A percentile compares a stretch with the other conserved stretches of the same genome.
These are phyloP conservation scores for Philopedon plagiatum DNA, from an alignment of 2,888 invertebrate genomes.

Conservation along the genomic window DNA sequence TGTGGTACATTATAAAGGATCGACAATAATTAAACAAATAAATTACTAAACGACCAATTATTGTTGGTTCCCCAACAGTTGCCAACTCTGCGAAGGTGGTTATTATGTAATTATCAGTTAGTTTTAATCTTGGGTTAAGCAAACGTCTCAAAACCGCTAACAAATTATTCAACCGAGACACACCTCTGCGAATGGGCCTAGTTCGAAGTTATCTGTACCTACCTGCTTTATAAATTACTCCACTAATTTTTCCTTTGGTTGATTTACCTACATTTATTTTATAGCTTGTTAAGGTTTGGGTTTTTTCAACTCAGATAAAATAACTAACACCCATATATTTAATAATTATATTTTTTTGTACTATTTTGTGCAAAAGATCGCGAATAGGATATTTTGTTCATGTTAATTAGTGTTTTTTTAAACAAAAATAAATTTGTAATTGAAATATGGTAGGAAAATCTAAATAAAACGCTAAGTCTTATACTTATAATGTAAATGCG, in stretches of 20 bases:
- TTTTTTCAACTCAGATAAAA: not conserved
- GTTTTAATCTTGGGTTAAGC: slow-evolving; percentile 72
- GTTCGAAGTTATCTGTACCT: slow-evolving; percentile 43
- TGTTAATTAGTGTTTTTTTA: too few relatives aligned
- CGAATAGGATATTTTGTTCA: too few relatives aligned
- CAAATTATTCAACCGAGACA: slow-evolving; percentile 67
- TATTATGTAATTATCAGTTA: slow-evolving; percentile 72
- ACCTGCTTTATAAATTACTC: slow-evolving; percentile 50
- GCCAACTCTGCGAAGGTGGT: slow-evolving; percentile 67
- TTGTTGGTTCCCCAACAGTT: slow-evolving; percentile 69
- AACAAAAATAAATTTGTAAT: too few relatives aligned
- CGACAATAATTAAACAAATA: slow-evolving; percentile 71
- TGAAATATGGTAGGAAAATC: too few relatives aligned
- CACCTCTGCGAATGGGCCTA: slow-evolving; percentile 54
- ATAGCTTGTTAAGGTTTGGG: not conserved
- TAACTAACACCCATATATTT: too few relatives aligned
- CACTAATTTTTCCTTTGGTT: slow-evolving; percentile 48
- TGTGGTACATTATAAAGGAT: slow-evolving; percentile 65
- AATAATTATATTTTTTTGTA: too few relatives aligned
- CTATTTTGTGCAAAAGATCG: too few relatives aligned
- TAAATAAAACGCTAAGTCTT: too few relatives aligned
- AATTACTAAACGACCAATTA: slow-evolving; percentile 69
- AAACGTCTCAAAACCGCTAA: slow-evolving; percentile 70
- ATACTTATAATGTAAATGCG: too few relatives aligned
- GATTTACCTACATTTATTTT: slow-evolving; percentile 38